Percentiles rank a stretch among this genome's conserved stretches.
phyloP scores from a whole-genome alignment of 2,888 invertebrate species.

The Xestoiulus laeticollis region DNA sequence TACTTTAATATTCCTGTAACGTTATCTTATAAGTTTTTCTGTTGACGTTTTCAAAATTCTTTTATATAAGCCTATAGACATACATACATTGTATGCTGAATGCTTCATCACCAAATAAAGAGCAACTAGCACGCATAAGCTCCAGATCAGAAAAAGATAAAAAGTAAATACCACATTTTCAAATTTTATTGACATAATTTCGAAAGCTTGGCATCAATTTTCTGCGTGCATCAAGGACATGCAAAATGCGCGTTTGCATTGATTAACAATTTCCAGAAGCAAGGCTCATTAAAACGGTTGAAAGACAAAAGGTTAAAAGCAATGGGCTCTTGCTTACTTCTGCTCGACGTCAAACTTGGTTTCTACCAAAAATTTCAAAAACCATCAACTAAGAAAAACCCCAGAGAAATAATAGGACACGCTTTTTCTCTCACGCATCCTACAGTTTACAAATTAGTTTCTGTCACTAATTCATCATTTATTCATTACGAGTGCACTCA shows the following conservation, averaged over 20 bases:
- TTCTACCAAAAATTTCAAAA: background rate
- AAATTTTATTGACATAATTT: constrained; percentile 34
- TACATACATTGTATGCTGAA: background rate
- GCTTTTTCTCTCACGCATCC: background rate
- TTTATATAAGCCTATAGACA: background rate
- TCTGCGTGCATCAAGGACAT: background rate
- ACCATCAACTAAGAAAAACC: background rate
- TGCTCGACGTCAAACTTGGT: background rate
- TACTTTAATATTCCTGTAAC: background rate
- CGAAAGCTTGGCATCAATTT: constrained; percentile 34
- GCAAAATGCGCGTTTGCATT: constrained; percentile 23
- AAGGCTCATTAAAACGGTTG: background rate
- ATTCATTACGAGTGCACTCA: background rate
- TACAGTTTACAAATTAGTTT: background rate
- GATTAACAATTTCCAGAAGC: constrained; percentile 13
- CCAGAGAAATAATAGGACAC: background rate
- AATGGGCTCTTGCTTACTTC: background rate
- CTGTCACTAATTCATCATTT: constrained; percentile 1
- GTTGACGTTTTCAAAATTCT: constrained; percentile 34
- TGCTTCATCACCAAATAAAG: constrained; percentile 37
- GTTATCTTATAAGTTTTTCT: constrained; percentile 28
- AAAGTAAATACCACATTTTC: constrained; percentile 18
- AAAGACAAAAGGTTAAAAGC: constrained; percentile 34
- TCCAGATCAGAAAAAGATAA: constrained; percentile 33
- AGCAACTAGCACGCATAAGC: constrained; percentile 29